These are phyloP conservation scores for Campylorhamphus procurvoides DNA, from an alignment of 2,113 vertebrate species.

Conservation along the genomic window DNA sequence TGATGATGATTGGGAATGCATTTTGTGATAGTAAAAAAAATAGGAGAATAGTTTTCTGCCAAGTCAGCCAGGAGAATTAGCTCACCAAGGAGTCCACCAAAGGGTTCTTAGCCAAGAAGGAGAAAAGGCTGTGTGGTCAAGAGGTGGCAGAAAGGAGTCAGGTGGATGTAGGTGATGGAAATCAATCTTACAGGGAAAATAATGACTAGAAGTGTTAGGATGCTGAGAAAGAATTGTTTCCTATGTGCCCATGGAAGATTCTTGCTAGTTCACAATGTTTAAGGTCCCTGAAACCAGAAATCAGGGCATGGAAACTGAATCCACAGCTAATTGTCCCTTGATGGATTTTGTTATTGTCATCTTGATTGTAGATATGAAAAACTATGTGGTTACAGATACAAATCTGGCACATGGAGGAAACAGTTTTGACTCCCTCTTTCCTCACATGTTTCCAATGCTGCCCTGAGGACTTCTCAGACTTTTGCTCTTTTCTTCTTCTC, in stretches of 20 bases:
- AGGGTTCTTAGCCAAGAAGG: neutral
- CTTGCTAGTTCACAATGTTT: neutral
- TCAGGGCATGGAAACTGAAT: neutral
- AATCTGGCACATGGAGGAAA: neutral
- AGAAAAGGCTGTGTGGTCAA: neutral
- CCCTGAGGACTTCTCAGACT: neutral
- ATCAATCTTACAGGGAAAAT: neutral
- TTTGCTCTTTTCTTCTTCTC: neutral
- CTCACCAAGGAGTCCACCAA: neutral
- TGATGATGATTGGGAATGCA: neutral
- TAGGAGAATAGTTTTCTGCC: neutral
- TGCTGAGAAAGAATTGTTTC: neutral
- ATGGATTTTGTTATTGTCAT: neutral
- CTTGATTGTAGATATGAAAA: neutral
- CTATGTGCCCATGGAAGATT: neutral
- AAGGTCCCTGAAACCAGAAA: neutral
- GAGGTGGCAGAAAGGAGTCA: neutral
- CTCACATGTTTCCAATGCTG: neutral
- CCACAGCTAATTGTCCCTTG: neutral
- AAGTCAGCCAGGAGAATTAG: neutral
- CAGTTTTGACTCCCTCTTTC: neutral
- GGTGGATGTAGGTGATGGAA: neutral
- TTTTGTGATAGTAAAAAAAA: neutral
- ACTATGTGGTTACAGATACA: neutral
- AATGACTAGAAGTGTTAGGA: neutral